Evolutionary conservation across 2,888 invertebrate species (phyloP), one percentile per base, ranked within the genome.

Genomic region (Camptogramma bilineatum): DNA sequence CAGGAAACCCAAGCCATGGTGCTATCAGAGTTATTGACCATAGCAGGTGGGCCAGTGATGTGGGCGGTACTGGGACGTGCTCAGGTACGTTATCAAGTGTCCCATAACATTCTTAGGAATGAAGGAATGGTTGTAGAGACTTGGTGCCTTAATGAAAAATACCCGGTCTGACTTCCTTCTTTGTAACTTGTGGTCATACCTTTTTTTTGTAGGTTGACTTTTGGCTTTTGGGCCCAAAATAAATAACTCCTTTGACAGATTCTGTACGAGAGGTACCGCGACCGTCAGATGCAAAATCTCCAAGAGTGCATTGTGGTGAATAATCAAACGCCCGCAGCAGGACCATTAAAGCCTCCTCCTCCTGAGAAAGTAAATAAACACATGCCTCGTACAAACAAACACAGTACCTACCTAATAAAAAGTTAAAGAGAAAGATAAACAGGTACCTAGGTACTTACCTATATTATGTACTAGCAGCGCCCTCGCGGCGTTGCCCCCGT

Each of bases 11-110:
- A 91, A 83, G 86, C 87, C 0, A 71, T 86, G 54, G 82, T 88
- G 0, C 54, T 92, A n/a, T 73, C 78, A 0, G 90, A 91, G 64
- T 69, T 92, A 60, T 68, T 90, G 21, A 80, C 80, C 0, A 76
- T 89, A n/a, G 72, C 88, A 0, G 91, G 91, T 1, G 91, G 91
- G 0, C 91, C 91, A 0, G 76, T 85, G 0, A 82, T 92, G 82
- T 88, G 88, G 88, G 84, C 81, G 18, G 81, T 88, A 16, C 59
- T 87, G 10, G 69, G 71, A 2, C 73, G 77, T 0, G 86, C 86
- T 0, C 82, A 84, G 56, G 64, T 60, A 17, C 13, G 34, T 39
- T n/a, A 53, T 9, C n/a, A n/a, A 5, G 7, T 19, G 4, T 13
- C n/a, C n/a, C n/a, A 13, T 13, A 19, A 9, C 24, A 24, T 24